phyloP scores from a whole-genome alignment of 1,140 invertebrate species.

The Holcopasites calliopsidis region DNA sequence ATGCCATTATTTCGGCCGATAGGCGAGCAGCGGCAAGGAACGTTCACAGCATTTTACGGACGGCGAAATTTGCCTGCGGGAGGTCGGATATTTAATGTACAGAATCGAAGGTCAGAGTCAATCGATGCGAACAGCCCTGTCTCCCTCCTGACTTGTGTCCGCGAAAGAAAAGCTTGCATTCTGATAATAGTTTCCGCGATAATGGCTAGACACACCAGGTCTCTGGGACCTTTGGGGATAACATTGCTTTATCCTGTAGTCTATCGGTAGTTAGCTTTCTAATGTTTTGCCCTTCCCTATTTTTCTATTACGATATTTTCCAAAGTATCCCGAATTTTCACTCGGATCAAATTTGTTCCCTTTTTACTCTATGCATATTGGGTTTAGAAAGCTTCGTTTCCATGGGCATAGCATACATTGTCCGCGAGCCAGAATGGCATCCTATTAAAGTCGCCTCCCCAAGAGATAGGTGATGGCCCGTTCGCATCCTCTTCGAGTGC shows the following conservation, averaged over 20 bases:
- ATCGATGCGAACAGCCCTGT: too few relatives aligned
- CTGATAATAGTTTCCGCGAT: conserved; percentile 41
- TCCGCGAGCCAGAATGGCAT: conserved; percentile 54
- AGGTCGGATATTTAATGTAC: conserved; percentile 54
- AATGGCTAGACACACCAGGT: neutral
- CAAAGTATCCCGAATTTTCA: conserved; percentile 61
- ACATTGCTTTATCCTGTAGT: too few relatives aligned
- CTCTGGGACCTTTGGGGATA: conserved; percentile 44
- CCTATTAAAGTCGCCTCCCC: conserved; percentile 60
- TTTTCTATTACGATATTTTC: too few relatives aligned
- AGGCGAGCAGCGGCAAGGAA: conserved; percentile 43
- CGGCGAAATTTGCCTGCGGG: conserved; percentile 60
- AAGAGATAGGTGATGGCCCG: conserved; percentile 47
- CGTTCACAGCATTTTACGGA: conserved; percentile 53
- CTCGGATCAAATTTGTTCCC: too few relatives aligned
- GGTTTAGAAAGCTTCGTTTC: conserved; percentile 31
- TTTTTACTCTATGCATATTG: too few relatives aligned
- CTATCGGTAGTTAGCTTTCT: too few relatives aligned
- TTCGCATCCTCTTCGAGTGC: conserved; percentile 40
- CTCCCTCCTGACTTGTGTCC: conserved; percentile 10
- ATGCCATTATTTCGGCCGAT: conserved; percentile 66
- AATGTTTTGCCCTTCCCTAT: too few relatives aligned
- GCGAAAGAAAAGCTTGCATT: conserved; percentile 31
- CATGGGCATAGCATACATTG: conserved; percentile 45
- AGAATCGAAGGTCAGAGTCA: neutral